Percentiles rank a stretch among this genome's conserved stretches.
phyloP scores from a whole-genome alignment of 92 coral and sea anemone genomes.

The Virgularia gustaviana region DNA sequence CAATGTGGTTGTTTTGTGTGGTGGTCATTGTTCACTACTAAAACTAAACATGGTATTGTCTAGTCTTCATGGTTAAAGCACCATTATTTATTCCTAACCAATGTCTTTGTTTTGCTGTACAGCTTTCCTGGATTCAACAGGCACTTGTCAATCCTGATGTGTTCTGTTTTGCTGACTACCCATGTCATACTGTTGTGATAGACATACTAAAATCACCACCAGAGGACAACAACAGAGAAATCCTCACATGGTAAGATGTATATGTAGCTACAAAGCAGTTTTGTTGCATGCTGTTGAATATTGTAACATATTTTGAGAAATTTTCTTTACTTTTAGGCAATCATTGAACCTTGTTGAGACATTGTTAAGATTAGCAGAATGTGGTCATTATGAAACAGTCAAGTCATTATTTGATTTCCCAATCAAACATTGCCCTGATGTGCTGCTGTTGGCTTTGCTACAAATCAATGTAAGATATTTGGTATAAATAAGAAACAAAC shows the following conservation, averaged over 20 bases:
- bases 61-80: background rate
- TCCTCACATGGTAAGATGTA: conserved; percentile 73
- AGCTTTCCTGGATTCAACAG: conserved; percentile 93
- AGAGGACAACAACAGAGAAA: conserved; percentile 86
- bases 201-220: conserved; percentile 90
- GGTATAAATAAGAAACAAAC: background rate
- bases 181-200: conserved; percentile 79
- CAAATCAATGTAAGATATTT: conserved; percentile 78
- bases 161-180: conserved; percentile 90
- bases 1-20: no score
- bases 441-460: conserved; percentile 77
- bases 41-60: background rate
- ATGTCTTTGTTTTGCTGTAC: background rate
- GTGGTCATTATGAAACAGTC: conserved; percentile 92
- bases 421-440: conserved; percentile 88
- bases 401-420: conserved; percentile 71
- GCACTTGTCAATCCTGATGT: conserved; percentile 74
- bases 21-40: background rate
- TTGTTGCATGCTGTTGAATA: background rate
- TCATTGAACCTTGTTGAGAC: conserved; percentile 86
- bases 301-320: background rate
- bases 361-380: conserved; percentile 76
- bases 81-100: background rate
- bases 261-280: background rate
- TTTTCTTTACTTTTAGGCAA: conserved; percentile 55